A percentile compares a stretch with the other conserved stretches of the same genome.
Evolutionary conservation across 1,140 invertebrate species (phyloP).

Genomic region (Octopus sinensis): DNA sequence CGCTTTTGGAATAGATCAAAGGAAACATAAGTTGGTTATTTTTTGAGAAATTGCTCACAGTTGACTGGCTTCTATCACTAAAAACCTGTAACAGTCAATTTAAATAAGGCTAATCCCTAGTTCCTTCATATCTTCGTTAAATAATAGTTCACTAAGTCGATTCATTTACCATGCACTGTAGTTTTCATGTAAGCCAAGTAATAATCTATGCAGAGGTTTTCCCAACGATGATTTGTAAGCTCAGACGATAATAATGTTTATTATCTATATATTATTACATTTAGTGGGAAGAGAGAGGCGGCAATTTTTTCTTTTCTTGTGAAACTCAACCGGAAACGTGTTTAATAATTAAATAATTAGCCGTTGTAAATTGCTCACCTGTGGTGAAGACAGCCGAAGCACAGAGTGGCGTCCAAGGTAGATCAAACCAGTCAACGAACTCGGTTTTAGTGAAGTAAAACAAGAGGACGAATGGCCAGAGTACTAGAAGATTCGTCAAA

Average conservation of each 20-base stretch:
- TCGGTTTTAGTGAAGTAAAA: slow-evolving; percentile 82
- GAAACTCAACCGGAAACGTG: too few relatives aligned
- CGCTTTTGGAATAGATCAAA: too few relatives aligned
- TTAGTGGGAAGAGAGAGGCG: too few relatives aligned
- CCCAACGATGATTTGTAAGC: background rate
- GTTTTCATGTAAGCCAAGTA: slow-evolving; percentile 23
- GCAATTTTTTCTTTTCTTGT: too few relatives aligned
- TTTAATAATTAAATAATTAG: too few relatives aligned
- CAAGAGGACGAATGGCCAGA: slow-evolving; percentile 82
- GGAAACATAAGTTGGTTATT: background rate
- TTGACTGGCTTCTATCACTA: slow-evolving; percentile 7
- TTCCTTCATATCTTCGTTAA: slow-evolving; percentile 3
- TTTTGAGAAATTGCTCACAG: background rate
- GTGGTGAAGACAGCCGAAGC: slow-evolving; percentile 9
- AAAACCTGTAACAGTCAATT: background rate
- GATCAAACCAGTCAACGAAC: slow-evolving; percentile 64
- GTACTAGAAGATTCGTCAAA: slow-evolving; percentile 74
- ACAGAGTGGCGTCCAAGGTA: slow-evolving; percentile 34
- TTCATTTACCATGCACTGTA: slow-evolving; percentile 16
- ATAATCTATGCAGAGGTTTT: background rate
- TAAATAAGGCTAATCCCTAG: too few relatives aligned
- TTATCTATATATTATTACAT: too few relatives aligned
- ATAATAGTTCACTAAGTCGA: slow-evolving; percentile 7
- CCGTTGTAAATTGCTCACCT: slow-evolving; percentile 2
- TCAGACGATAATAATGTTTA: background rate